phyloP scores from a whole-genome alignment of 2,888 invertebrate genomes.

The Patella pellucida region DNA sequence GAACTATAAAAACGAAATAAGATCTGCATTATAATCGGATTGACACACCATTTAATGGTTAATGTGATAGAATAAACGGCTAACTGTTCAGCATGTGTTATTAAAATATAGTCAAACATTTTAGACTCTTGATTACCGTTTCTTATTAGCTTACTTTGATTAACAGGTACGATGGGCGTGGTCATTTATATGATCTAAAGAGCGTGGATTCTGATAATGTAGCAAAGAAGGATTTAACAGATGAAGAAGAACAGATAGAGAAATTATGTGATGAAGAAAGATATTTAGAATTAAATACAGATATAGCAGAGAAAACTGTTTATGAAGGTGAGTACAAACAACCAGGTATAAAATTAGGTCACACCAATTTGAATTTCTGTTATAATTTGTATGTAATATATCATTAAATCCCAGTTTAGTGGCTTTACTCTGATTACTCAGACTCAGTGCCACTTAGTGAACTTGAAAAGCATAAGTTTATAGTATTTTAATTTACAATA shows the following conservation, averaged over 20 bases:
- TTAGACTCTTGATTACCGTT: neutral
- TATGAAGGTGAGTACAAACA: constrained; percentile 81
- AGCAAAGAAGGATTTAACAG: constrained; percentile 77
- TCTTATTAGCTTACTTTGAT: constrained; percentile 32
- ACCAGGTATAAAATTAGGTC: no score
- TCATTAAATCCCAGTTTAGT: neutral
- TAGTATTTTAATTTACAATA: neutral
- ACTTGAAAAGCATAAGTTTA: no score
- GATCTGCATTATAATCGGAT: no score
- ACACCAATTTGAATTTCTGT: no score
- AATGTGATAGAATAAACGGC: neutral
- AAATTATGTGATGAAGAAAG: constrained; percentile 95
- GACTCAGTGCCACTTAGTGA: no score
- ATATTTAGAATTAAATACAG: constrained; percentile 85
- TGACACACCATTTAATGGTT: no score
- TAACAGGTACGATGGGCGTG: constrained; percentile 92
- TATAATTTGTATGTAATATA: neutral
- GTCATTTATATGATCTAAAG: constrained; percentile 88
- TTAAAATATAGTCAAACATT: neutral
- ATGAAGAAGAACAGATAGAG: constrained; percentile 86
- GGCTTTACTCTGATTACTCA: no score
- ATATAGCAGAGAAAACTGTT: constrained; percentile 89
- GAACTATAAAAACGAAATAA: no score
- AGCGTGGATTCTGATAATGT: constrained; percentile 81
- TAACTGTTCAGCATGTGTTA: neutral